Percentiles rank a stretch among this genome's conserved stretches.
phyloP scores from a whole-genome alignment of 2,113 vertebrate genomes.

The Catagonus wagneri region DNA sequence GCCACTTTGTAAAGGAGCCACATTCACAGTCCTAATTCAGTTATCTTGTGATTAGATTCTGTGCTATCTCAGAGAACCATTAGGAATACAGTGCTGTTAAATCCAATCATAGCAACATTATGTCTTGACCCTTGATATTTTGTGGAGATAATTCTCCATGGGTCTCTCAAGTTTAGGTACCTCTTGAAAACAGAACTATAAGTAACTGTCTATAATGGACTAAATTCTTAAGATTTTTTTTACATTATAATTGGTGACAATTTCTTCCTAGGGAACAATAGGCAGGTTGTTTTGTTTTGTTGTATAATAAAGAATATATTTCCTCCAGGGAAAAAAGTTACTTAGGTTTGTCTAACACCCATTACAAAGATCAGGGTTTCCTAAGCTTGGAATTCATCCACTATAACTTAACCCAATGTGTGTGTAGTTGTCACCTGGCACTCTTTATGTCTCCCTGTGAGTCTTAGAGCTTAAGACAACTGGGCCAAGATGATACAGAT shows the following conservation, averaged over 20 bases:
- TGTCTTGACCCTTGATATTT: not conserved
- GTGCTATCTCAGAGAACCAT: not conserved
- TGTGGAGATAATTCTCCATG: not conserved
- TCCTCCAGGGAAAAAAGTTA: not conserved
- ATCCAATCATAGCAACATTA: not conserved
- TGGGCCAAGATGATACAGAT: not conserved
- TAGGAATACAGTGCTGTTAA: not conserved
- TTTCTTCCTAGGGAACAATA: not conserved
- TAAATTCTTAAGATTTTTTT: not conserved
- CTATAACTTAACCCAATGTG: not conserved
- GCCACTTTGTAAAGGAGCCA: not conserved
- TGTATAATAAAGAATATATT: not conserved
- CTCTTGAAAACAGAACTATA: not conserved
- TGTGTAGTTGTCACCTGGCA: no score
- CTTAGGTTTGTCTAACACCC: not conserved
- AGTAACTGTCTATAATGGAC: not conserved
- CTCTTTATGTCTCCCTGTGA: rapidly evolving
- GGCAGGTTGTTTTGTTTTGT: not conserved
- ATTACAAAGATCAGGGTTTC: not conserved
- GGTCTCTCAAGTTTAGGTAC: not conserved
- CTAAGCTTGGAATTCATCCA: not conserved
- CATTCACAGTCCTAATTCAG: not conserved
- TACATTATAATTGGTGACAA: not conserved
- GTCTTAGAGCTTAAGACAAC: not conserved
- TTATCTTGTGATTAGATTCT: not conserved